phyloP scores from a whole-genome alignment of 35 echinoderm and acorn worm genomes.

The Heliocidaris erythrogramma region DNA sequence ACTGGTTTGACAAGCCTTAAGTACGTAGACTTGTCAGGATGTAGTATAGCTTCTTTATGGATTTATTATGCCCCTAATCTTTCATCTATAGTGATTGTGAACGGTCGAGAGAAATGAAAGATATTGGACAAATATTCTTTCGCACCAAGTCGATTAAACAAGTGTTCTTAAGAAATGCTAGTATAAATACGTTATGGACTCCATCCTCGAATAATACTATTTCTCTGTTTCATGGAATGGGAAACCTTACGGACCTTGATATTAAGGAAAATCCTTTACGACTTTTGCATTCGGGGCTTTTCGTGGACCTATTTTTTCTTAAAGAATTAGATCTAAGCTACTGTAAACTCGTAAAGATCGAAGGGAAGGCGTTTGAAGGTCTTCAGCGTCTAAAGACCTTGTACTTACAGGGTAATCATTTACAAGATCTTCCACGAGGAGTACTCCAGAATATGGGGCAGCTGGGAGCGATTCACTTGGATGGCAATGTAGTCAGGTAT shows the following conservation, averaged over 20 bases:
- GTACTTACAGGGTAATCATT: background rate
- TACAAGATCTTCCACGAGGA: background rate
- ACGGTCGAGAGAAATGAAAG: too few relatives aligned
- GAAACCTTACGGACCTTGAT: background rate
- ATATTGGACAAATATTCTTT: too few relatives aligned
- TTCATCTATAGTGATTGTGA: too few relatives aligned
- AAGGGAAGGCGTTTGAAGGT: background rate
- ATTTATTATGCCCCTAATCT: too few relatives aligned
- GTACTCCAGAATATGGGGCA: background rate
- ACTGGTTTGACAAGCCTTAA: too few relatives aligned
- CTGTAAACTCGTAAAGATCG: background rate
- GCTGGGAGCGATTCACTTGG: background rate
- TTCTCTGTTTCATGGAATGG: background rate
- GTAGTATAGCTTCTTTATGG: too few relatives aligned
- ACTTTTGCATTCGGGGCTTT: background rate
- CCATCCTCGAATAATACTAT: background rate
- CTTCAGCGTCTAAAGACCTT: background rate
- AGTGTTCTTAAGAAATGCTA: too few relatives aligned
- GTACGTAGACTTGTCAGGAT: too few relatives aligned
- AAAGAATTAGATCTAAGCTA: background rate
- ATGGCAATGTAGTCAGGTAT: background rate
- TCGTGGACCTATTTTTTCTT: background rate
- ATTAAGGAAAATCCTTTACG: background rate
- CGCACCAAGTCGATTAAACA: too few relatives aligned
- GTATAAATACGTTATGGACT: too few relatives aligned